phyloP scores from a whole-genome alignment of 2,888 invertebrate genomes.

The Lysandra bellargus region DNA sequence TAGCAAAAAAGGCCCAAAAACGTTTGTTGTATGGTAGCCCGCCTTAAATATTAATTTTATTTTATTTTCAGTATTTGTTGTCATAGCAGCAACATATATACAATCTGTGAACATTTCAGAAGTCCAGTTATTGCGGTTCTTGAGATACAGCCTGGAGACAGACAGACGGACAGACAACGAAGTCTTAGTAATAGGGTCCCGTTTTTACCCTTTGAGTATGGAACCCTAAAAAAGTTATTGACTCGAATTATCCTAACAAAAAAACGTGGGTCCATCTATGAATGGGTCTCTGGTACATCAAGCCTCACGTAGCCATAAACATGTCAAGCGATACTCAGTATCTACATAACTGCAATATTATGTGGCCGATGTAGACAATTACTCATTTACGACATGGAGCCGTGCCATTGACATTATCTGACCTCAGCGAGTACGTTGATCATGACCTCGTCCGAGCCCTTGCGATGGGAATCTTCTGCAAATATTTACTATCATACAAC shows the following conservation, averaged over 20 bases:
- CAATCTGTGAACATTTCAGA: too few relatives aligned
- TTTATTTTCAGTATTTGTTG: too few relatives aligned
- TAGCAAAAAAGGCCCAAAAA: too few relatives aligned
- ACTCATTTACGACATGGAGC: constrained; percentile 23
- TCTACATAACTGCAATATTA: constrained; percentile 19
- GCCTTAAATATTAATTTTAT: too few relatives aligned
- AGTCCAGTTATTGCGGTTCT: too few relatives aligned
- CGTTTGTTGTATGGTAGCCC: too few relatives aligned
- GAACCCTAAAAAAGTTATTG: too few relatives aligned
- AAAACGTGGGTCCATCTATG: neutral
- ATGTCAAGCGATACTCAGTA: constrained; percentile 1
- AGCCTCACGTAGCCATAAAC: constrained; percentile 1
- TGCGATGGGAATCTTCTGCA: constrained; percentile 15
- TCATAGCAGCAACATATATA: too few relatives aligned
- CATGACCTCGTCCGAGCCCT: constrained; percentile 23
- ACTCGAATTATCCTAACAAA: neutral
- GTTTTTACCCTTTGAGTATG: too few relatives aligned
- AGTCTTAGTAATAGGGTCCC: too few relatives aligned
- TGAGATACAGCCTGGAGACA: too few relatives aligned
- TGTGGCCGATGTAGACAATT: constrained; percentile 18
- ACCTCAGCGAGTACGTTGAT: constrained; percentile 10
- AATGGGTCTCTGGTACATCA: neutral
- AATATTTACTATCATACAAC: constrained; percentile 1
- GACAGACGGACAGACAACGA: too few relatives aligned
- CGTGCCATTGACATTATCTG: constrained; percentile 14